Conservation (phyloP, 2,113 vertebrate species). For the Excalfactoria chinensis region DNA sequence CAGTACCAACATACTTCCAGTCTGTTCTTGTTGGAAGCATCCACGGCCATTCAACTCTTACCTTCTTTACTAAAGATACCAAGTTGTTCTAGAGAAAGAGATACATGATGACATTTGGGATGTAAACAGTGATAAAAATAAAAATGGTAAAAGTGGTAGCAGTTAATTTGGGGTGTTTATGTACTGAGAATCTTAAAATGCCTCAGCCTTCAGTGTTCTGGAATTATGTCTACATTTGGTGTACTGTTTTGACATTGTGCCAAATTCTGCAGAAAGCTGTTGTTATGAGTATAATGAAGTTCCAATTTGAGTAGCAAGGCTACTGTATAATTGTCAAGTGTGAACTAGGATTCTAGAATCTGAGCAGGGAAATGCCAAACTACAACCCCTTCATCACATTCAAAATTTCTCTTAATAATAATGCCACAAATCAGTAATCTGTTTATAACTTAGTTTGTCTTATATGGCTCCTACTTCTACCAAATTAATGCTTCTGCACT, state of each 20-base stretch:
- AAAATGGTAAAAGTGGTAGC: not conserved
- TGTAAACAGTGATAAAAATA: not conserved
- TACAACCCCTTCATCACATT: not conserved
- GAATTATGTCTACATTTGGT: not conserved
- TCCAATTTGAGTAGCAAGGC: not conserved
- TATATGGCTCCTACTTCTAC: not conserved
- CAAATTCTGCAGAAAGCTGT: not conserved
- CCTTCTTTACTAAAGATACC: not conserved
- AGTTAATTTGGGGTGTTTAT: not conserved
- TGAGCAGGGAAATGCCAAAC: not conserved
- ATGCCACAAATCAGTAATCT: not conserved
- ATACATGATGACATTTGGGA: not conserved
- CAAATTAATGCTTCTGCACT: not conserved
- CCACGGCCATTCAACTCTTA: not conserved
- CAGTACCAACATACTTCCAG: not conserved
- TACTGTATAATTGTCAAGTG: not conserved
- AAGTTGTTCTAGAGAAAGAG: not conserved
- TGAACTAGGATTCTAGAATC: not conserved
- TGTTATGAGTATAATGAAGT: not conserved
- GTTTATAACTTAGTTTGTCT: not conserved
- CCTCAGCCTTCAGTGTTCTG: not conserved
- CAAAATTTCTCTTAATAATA: not conserved
- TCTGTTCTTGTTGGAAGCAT: not conserved
- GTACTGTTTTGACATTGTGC: not conserved
- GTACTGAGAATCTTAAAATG: not conserved